These are phyloP conservation scores for Cheilosia vulpina DNA, from an alignment of 2,888 invertebrate genomes.

Conservation along the genomic window DNA sequence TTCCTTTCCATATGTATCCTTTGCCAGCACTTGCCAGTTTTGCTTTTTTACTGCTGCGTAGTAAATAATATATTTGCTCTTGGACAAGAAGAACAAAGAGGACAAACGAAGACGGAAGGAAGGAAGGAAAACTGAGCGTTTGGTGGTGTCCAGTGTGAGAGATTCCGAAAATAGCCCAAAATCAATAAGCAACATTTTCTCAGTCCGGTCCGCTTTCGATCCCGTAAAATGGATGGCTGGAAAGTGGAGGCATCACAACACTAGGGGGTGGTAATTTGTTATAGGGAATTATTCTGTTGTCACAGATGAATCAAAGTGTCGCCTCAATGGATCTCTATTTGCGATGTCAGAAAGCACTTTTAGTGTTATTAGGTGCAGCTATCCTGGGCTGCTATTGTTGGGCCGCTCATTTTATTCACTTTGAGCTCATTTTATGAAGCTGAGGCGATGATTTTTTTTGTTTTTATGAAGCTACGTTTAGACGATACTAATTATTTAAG, in stretches of 20 bases:
- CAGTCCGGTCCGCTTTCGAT: slow-evolving; percentile 21
- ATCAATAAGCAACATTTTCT: slow-evolving; percentile 70
- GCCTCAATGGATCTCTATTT: slow-evolving; percentile 52
- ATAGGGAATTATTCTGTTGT: slow-evolving; percentile 65
- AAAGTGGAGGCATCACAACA: neutral
- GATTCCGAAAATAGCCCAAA: slow-evolving; percentile 68
- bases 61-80: slow-evolving; percentile 37
- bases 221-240: slow-evolving; percentile 14
- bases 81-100: slow-evolving; percentile 13
- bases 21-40: neutral
- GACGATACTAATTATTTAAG: too few relatives aligned
- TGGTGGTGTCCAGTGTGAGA: slow-evolving; percentile 45
- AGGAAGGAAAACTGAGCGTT: slow-evolving; percentile 32
- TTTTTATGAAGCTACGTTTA: too few relatives aligned
- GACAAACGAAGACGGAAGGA: slow-evolving; percentile 24
- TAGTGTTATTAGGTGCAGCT: slow-evolving; percentile 41
- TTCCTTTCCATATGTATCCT: slow-evolving; percentile 20
- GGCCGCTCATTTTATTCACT: too few relatives aligned
- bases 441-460: too few relatives aligned
- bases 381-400: slow-evolving; percentile 13
- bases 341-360: slow-evolving; percentile 52
- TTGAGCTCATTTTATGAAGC: too few relatives aligned
- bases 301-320: slow-evolving; percentile 66
- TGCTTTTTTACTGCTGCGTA: slow-evolving; percentile 40
- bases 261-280: slow-evolving; percentile 57